A percentile compares a stretch with the other conserved stretches of the same genome.
These are phyloP conservation scores for Dinoponera quadriceps DNA, from an alignment of 1,140 invertebrate genomes.

Conservation along the genomic window DNA sequence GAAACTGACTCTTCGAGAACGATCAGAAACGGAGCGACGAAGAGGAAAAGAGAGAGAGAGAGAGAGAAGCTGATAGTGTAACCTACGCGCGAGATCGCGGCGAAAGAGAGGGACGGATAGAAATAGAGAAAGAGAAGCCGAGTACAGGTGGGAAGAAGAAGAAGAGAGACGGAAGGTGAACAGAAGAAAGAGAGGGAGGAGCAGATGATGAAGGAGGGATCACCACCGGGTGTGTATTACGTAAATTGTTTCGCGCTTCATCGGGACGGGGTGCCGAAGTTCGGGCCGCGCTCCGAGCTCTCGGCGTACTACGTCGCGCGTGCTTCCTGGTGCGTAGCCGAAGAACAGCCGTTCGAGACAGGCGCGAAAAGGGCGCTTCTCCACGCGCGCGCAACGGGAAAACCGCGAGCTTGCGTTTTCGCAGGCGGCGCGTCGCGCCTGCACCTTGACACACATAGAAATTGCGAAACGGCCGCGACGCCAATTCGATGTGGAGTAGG, in stretches of 20 bases:
- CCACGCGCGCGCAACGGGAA: constrained; percentile 3
- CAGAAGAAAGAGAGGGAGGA: background rate
- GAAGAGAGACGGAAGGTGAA: background rate
- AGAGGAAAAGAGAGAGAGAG: constrained; percentile 7
- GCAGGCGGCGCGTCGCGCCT: constrained; percentile 4
- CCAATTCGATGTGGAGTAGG: constrained; percentile 62
- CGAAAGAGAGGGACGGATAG: constrained; percentile 13
- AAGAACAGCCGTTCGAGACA: background rate
- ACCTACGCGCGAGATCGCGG: constrained; percentile 8
- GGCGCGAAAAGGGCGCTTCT: background rate
- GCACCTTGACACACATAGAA: constrained; percentile 75
- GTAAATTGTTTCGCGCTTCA: constrained; percentile 72
- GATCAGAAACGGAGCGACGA: constrained; percentile 32
- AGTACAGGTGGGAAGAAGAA: background rate
- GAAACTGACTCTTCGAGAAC: constrained; percentile 37
- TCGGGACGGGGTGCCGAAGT: constrained; percentile 42
- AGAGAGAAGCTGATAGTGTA: constrained; percentile 26
- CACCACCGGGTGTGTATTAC: constrained; percentile 68
- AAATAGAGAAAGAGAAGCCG: constrained; percentile 42
- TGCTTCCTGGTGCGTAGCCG: constrained; percentile 60
- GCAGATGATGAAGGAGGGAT: constrained; percentile 21
- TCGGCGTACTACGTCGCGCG: constrained; percentile 27
- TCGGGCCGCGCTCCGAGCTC: constrained; percentile 7
- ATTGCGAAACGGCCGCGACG: constrained; percentile 63
- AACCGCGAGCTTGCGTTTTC: constrained; percentile 15